Evolutionary conservation across 2,797 vertebrate genomes (phyloP), one percentile per base, ranked within the genome.

Genomic region (Leptatherina wallacei): DNA sequence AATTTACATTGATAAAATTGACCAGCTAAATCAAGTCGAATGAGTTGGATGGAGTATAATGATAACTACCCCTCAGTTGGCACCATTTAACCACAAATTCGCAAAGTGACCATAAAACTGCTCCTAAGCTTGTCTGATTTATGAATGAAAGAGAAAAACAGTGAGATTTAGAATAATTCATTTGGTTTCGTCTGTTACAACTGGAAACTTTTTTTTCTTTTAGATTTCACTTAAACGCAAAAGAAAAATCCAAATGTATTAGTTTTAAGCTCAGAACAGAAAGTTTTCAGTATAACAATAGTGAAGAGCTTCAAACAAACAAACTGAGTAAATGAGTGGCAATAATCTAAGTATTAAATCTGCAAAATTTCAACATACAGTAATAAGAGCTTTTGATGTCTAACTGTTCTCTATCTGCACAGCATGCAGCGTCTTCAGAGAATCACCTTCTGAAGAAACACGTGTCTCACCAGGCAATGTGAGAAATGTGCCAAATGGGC

Each of bases 301-400:
- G n/a, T 16, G 7, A 1, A 11, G 18, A 44, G 9, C 40, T 44
- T n/a, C 0, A 61, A 42, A 30, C 1, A 20, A 47, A 16, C 9
- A 22, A 9, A 20, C 4, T 33, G n/a, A 36, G 30, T 4, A 47
- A 44, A 60, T 44, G 51, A 40, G 36, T 40, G 10, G 18, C 0
- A n/a, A n/a, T 27, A 20, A 55, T 71, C 38, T 47, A 2, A 54
- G 10, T 29, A 55, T 30, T 16, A 42, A 27, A 54, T 16, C 36
- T 29, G 61, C 29, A 57, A 61, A 36, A 65, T 68, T 71, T 71
- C 32, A 55, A 33, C 49, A 47, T 20, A 24, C 35, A 62, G 4
- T 42, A 33, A 40, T 16, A 10, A 56, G 13, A 49, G 10, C 13
- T 36, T 62, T 24, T 75, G 29, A 61, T 52, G 47, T 64, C n/a